These are phyloP conservation scores for Hylomyscus alleni DNA, from an alignment of 2,797 vertebrate genomes.

Conservation along the genomic window DNA sequence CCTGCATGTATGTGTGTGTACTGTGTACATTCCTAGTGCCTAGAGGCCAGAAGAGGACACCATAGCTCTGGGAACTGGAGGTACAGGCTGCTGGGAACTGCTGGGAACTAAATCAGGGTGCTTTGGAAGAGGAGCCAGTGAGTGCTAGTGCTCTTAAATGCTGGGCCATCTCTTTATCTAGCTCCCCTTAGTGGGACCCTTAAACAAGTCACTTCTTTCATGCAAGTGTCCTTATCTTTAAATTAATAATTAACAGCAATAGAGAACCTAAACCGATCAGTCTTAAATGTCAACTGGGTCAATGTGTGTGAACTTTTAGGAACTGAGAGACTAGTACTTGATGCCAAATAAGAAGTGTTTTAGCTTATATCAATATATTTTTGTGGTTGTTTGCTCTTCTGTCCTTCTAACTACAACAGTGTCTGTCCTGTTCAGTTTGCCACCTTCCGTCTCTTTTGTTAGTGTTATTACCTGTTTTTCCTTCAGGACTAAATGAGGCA, in stretches of 20 bases:
- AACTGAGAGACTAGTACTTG: neutral
- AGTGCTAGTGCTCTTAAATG: neutral
- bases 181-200: neutral
- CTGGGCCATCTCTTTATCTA: neutral
- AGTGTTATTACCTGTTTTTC: neutral
- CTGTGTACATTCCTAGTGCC: neutral
- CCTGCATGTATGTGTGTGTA: neutral
- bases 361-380: neutral
- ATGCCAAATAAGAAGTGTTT: neutral
- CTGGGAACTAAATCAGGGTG: neutral
- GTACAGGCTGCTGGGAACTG: neutral
- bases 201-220: conserved; percentile 18
- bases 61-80: neutral
- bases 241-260: conserved; percentile 5
- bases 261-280: neutral
- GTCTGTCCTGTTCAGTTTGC: neutral
- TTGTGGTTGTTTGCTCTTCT: neutral
- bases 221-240: neutral
- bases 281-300: conserved; percentile 40
- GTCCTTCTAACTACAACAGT: neutral
- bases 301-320: neutral
- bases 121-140: neutral
- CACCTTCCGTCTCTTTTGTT: neutral
- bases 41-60: neutral
- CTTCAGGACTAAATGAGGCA: conserved; percentile 52